Evolutionary conservation across 2,113 vertebrate genomes (phyloP), one percentile per base, ranked within the genome.

Genomic region (Corvus cornix): DNA sequence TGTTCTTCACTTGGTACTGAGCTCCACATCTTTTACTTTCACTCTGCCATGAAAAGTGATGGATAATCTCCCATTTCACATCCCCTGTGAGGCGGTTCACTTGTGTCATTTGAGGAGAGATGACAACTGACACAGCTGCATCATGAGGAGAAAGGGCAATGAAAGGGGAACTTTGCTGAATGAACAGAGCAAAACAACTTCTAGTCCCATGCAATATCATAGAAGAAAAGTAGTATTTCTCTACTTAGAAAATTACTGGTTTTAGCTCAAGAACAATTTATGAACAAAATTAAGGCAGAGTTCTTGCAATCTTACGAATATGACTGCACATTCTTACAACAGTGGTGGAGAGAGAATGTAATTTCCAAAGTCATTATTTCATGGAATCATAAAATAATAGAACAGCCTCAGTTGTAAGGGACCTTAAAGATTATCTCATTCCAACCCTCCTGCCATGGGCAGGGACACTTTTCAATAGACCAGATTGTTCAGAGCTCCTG

Each of bases 371-470:
- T 48, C 30, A 48, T 11, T 60, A 13, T 62, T 62, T 44, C 26
- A 43, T 19, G 13, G 31, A 80, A 33, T 51, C 23, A 44, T 7
- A 37, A 72, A 58, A 66, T 28, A 31, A 33, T 44, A 35, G 10
- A 73, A 66, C 6, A 30, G 14, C 7, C 17, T 43, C 0, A 0
- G 5, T 27, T 49, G 6, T 22, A 43, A 27, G 14, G 1, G 10
- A 44, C 8, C 35, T 58, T 44, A 58, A 73, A 37, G 17, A 35
- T 64, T 7, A 31, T 35, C 21, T 27, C 0, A 0, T 44, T 66
- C 15, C 27, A 58, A 24, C 3, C 11, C 27, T 37, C 6, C 12
- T 58, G 22, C 8, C 8, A 28, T 37, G 15, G 27, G 2, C 22
- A 51, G 27, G 5, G 21, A 3, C 15, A 58, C 8, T 7, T 49